phyloP scores from a whole-genome alignment of 2,888 invertebrate genomes.

The Cantharis rufa region DNA sequence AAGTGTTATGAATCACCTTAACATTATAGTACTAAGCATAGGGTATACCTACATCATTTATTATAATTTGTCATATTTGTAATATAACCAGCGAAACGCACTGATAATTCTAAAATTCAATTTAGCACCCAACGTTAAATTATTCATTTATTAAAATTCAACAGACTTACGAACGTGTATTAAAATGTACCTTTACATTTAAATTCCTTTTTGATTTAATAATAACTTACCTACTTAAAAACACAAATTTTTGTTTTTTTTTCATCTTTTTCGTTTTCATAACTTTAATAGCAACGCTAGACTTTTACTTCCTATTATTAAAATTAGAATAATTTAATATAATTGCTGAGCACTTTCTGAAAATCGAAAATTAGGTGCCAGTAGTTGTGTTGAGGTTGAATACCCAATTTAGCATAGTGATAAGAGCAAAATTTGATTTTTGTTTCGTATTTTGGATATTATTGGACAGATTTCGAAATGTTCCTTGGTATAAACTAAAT shows the following conservation, averaged over 20 bases:
- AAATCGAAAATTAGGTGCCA: too few species aligned
- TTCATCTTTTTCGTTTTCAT: neutral
- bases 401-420: too few species aligned
- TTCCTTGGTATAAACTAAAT: neutral
- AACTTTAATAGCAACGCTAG: neutral
- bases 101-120: neutral
- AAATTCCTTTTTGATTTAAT: neutral
- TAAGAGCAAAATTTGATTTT: too few species aligned
- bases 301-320: neutral
- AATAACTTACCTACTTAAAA: neutral
- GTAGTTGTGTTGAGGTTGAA: too few species aligned
- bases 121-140: neutral
- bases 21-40: constrained; percentile 2
- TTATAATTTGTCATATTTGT: constrained; percentile 2
- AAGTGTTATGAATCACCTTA: neutral
- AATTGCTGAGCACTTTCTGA: too few species aligned
- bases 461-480: too few species aligned
- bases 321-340: neutral
- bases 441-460: too few species aligned
- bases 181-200: neutral
- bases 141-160: neutral
- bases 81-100: neutral
- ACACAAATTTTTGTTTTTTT: neutral
- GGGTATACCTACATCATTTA: neutral
- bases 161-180: neutral